Conservation (phyloP, 2,113 vertebrate species). For the Strix uralensis region DNA sequence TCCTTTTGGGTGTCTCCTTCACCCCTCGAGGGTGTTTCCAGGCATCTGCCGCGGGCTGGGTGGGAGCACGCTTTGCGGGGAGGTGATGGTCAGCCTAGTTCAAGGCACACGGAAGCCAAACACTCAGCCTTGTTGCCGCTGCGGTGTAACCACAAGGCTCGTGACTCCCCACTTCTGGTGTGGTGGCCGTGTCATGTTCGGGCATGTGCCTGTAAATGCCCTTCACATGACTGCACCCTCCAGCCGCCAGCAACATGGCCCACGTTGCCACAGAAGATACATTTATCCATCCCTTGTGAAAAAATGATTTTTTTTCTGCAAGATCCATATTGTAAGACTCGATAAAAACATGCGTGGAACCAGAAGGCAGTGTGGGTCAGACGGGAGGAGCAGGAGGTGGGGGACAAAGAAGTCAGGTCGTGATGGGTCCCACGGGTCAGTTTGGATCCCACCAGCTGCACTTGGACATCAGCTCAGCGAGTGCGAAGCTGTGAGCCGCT, state of each 20-base stretch:
- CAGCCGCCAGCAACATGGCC: not conserved
- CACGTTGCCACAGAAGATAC: not conserved
- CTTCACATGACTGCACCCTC: not conserved
- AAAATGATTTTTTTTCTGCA: not conserved
- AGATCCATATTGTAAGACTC: rapidly evolving
- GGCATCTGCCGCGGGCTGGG: not conserved
- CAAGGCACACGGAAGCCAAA: not conserved
- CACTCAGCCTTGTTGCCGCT: not conserved
- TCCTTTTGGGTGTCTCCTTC: not conserved
- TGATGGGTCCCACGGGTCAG: rapidly evolving
- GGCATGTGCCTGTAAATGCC: not conserved
- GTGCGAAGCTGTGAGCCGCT: rapidly evolving
- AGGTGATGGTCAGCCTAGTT: no score
- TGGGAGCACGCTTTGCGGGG: not conserved
- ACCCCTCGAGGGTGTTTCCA: not conserved
- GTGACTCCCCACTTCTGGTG: not conserved
- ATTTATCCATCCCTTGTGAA: not conserved
- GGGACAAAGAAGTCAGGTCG: rapidly evolving
- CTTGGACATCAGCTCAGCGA: not conserved
- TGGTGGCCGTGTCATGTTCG: not conserved
- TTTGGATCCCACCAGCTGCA: not conserved
- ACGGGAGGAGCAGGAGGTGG: not conserved
- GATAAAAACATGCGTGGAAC: not conserved
- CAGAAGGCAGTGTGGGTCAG: not conserved
- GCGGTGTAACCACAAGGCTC: not conserved